Base-by-base conservation (phyloP, 2,797 vertebrate species). In the Fistularia tabacaria region DNA sequence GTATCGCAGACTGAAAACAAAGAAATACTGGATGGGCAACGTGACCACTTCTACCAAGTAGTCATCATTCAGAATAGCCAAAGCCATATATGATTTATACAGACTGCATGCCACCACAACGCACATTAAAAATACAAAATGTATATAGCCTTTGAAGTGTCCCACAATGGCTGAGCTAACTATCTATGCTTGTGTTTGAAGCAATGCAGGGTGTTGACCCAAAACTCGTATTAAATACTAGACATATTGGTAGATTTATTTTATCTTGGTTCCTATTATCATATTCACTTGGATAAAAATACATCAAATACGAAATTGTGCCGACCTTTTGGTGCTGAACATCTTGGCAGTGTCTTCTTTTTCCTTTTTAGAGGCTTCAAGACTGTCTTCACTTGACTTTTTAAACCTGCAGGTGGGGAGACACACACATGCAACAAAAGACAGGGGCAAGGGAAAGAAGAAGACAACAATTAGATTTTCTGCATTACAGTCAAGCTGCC, bases 281-380 rank as follows among this genome's bases (percentile, higher is more conserved):
- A 25, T 25, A 25, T 25, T 2, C 25, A 25, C 25, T 25, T 5
- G 7, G 38, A 66, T 51, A 57, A 70, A 71, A 83, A 80, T 36
- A 77, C 66, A 86, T 69, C 57, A 82, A 66, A 80, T 78, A 77
- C 74, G 73, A 82, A 77, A 83, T 59, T 54, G 53, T 38, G 48
- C 91, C 87, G 76, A 92, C 91, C 91, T 92, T 89, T 92, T 92
- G 73, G 88, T 91, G 91, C 83, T 91, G 87, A 92, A 92, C 91
- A 92, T 92, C 77, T 87, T 86, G 84, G 75, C 76, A 50, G 69
- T 25, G 82, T 80, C 76, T 85, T 84, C 73, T 66, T 79, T 70
- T 69, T 80, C 51, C 71, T 73, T 66, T 71, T 71, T 58, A 14
- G 64, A 67, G 83, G 66, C 62, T 81, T 70, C 51, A 74, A 71